These are phyloP conservation scores for Bradynema listronoti DNA, from an alignment of 1,140 invertebrate genomes.

Conservation along the genomic window DNA sequence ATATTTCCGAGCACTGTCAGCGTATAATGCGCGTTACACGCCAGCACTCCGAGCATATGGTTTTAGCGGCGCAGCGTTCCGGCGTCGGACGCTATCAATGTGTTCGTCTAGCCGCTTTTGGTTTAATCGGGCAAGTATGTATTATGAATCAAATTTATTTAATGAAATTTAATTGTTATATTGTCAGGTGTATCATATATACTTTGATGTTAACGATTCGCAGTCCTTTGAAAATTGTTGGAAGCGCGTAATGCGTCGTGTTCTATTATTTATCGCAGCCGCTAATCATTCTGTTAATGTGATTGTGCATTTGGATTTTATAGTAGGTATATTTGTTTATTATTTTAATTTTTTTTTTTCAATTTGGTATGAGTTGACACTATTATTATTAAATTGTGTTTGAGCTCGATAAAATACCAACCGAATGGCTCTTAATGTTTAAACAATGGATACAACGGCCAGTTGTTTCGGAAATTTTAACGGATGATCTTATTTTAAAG, in stretches of 20 bases:
- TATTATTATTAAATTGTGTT: too few species aligned
- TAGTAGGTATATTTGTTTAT: too few species aligned
- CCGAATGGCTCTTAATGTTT: constrained; percentile 31
- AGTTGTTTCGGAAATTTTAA: constrained; percentile 18
- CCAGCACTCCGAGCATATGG: constrained; percentile 31
- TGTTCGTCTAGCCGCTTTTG: constrained; percentile 31
- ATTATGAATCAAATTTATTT: background rate
- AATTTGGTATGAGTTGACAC: too few species aligned
- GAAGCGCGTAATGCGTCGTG: constrained; percentile 25
- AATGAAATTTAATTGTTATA: constrained; percentile 7
- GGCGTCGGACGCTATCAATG: constrained; percentile 30
- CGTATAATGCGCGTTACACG: constrained; percentile 31
- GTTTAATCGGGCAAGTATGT: constrained; percentile 27
- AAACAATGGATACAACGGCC: constrained; percentile 35
- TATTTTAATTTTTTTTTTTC: too few species aligned
- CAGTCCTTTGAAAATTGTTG: constrained; percentile 30
- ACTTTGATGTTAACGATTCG: constrained; percentile 16
- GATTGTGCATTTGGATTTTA: constrained; percentile 30
- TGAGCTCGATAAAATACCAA: constrained; percentile 14
- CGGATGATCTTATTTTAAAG: constrained; percentile 21
- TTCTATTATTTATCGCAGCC: constrained; percentile 13
- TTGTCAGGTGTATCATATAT: constrained; percentile 31
- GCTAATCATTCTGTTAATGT: constrained; percentile 28
- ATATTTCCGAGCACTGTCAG: constrained; percentile 22
- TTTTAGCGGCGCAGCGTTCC: constrained; percentile 13